Evolutionary conservation across 2,797 vertebrate genomes (phyloP), one percentile per base, ranked within the genome.

Genomic region (Anolis apletophallus): DNA sequence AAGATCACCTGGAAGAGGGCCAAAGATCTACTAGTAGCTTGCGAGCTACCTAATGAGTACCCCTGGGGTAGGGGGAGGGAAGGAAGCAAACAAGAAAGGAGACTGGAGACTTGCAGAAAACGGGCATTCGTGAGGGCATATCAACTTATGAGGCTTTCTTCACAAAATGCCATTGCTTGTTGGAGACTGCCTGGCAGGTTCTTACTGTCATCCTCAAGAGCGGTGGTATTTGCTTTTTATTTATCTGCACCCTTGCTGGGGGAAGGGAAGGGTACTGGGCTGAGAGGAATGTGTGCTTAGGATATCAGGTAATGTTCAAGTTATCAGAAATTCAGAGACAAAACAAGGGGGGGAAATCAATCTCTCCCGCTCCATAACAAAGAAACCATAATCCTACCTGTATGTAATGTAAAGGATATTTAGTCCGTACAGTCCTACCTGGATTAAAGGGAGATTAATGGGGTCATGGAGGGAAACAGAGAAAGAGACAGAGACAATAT

Each of bases 401-500:
- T 92, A 94, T 87, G 90, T 90, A 94, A 94, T 88, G 91, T 86
- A 94, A 93, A 94, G 92, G 89, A 94, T 92, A 88, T 93, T 92
- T 88, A 91, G 91, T 92, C 85, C 88, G 91, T 93, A 92, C 76
- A 86, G 85, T 55, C 78, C 85, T 93, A 84, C 87, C 80, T 92
- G 94, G 93, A 93, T 93, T 95, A 94, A 93, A 93, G 88, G 54
- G 57, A 93, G 94, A 94, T 94, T 94, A 95, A 89, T 89, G 91
- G 68, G 64, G 26, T 10, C 0, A 4, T 16, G 57, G 36, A 16
- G 34, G 2, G 32, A 7, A 14, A 3, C 64, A 46, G 32, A 71
- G 71, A 89, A 68, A 85, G 90, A 93, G 71, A 89, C 72, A 85
- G 90, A 93, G 90, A 91, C 89, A 85, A 73, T 92, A 92, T 89